Conservation (phyloP, 92 coral and sea anemone genomes). For the Porites divaricata region DNA sequence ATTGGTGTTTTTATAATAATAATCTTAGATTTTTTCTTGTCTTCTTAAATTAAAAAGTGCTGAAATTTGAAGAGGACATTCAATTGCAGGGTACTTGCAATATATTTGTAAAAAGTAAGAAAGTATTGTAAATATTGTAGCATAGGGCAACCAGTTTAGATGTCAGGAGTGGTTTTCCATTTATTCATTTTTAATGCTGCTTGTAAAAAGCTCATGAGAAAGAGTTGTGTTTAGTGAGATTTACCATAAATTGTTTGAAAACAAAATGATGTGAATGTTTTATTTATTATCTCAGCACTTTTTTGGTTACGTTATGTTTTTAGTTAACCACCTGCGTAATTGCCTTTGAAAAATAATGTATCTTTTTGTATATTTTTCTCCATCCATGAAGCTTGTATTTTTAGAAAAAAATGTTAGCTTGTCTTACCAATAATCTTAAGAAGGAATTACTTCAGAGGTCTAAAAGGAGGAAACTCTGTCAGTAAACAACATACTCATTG, state of each 20-base stretch:
- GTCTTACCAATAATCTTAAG: not conserved
- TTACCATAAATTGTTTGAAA: not conserved
- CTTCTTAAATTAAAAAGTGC: too few species aligned
- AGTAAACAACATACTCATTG: not conserved
- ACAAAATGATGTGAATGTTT: not conserved
- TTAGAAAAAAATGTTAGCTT: not conserved
- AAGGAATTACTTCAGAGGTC: too few species aligned
- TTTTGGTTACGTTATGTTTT: too few species aligned
- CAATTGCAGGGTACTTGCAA: not conserved
- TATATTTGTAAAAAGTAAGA: not conserved
- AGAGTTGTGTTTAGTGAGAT: not conserved
- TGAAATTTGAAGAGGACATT: not conserved
- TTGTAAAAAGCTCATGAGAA: not conserved
- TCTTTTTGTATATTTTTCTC: too few species aligned
- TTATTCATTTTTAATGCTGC: not conserved
- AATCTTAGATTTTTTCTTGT: too few species aligned
- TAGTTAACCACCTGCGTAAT: too few species aligned
- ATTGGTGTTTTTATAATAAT: too few species aligned
- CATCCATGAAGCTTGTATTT: too few species aligned
- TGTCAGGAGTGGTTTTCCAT: not conserved
- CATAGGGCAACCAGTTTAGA: not conserved
- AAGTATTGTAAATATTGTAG: slow-evolving; percentile 4
- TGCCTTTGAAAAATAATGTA: too few species aligned
- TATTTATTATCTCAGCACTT: not conserved
- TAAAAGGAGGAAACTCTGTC: too few species aligned